These are phyloP conservation scores for Quiscalus mexicanus DNA, from an alignment of 2,113 vertebrate genomes.

Conservation along the genomic window DNA sequence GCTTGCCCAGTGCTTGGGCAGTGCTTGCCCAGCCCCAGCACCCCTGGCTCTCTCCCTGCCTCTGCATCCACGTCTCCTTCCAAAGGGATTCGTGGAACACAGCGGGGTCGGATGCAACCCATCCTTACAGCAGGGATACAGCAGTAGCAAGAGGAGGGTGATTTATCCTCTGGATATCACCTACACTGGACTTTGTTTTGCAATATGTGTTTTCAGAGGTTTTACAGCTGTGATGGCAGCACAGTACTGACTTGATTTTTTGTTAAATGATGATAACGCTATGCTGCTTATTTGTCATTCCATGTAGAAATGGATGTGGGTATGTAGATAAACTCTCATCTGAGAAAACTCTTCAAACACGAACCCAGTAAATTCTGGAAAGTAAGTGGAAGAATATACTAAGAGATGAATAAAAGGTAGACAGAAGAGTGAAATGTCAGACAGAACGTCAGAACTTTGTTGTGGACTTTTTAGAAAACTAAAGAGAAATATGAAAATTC, in stretches of 20 bases:
- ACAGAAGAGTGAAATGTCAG: not conserved
- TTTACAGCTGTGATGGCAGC: not conserved
- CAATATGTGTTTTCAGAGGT: not conserved
- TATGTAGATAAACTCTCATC: not conserved
- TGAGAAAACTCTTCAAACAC: not conserved
- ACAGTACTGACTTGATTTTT: not conserved
- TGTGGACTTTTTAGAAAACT: not conserved
- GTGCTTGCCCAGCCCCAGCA: fast-evolving
- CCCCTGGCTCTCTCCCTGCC: not conserved
- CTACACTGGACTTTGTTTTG: not conserved
- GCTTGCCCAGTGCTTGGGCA: not conserved
- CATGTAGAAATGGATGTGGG: not conserved
- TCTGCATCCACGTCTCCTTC: not conserved
- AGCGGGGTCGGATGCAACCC: not conserved
- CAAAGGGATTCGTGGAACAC: not conserved
- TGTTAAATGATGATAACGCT: not conserved
- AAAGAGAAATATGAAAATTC: not conserved
- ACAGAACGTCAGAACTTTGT: not conserved
- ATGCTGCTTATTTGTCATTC: not conserved
- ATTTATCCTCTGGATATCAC: not conserved
- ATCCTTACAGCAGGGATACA: not conserved
- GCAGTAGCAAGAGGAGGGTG: fast-evolving
- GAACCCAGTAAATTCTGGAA: not conserved
- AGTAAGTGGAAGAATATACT: not conserved
- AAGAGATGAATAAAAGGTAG: not conserved